Evolutionary conservation across 2,888 invertebrate genomes (phyloP), one percentile per base, ranked within the genome.

Genomic region (Tribolium freemani): DNA sequence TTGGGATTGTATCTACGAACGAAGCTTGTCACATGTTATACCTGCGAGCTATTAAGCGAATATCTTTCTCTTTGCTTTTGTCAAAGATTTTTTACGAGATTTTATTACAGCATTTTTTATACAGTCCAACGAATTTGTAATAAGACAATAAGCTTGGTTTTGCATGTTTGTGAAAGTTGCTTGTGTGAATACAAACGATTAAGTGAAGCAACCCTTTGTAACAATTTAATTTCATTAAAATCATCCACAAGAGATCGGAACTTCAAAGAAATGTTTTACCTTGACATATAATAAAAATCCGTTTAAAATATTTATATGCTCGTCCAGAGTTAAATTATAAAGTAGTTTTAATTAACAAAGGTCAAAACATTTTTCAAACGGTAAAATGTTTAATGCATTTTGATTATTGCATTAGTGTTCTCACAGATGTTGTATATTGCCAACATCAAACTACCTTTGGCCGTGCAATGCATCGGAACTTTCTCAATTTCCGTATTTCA

Each of bases 381-480:
- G 31, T 2, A 38, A 38, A 38, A 38, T 8, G 31, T 38, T 3
- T 38, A 38, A 38, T 38, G 8, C n/a, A 38, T 38, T 38, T 8
- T 9, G n/a, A 38, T 26, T 26, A 38, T 38, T n/a, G 8, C 31
- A 38, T 38, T 8, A 9, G 8, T 38, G 3, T 38, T 53, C 3
- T 53, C 13, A 44, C 3, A 45, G 45, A n/a, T 16, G 20, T n/a
- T n/a, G n/a, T n/a, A n/a, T n/a, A n/a, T n/a, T n/a, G n/a, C n/a
- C 21, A 20, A 13, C 46, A 61, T 51, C 38, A 56, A 61, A 50
- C 44, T 48, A 38, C 57, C 63, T 16, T 21, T 20, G 57, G 60
- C 71, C 64, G 66, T 76, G 75, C 75, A 77, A 74, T 68, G 58
- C 50, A 48, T 50, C 30, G 50, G 31, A 50, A 58, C 60, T 69